Conservation (phyloP, 2,113 vertebrate species). For the Tachysurus vachellii region DNA sequence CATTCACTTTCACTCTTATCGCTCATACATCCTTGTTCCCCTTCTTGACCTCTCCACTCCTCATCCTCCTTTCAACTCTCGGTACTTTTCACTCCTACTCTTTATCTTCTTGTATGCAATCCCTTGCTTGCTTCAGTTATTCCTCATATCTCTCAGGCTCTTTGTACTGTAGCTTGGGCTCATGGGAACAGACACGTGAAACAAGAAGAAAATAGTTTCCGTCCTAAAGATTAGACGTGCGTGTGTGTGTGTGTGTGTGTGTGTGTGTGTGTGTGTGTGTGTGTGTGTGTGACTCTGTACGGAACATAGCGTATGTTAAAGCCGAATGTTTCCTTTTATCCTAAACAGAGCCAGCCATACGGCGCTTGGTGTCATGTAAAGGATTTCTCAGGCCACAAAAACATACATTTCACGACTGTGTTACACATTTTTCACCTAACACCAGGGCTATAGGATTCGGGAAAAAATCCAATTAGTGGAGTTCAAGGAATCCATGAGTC, state of each 20-base stretch:
- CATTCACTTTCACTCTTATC: background rate
- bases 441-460: background rate
- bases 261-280: no score
- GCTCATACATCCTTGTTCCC: background rate
- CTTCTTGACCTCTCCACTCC: background rate
- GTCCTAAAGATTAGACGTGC: background rate
- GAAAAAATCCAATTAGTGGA: background rate
- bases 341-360: background rate
- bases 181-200: background rate
- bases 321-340: background rate
- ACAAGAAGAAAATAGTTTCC: background rate
- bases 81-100: background rate
- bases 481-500: background rate
- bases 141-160: background rate
- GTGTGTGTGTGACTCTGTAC: background rate
- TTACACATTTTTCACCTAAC: background rate
- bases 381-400: background rate
- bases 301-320: background rate
- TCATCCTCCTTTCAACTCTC: background rate
- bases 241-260: background rate
- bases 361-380: background rate
- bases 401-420: background rate
- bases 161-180: background rate
- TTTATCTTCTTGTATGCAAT: background rate
- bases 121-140: background rate